Base-by-base conservation (phyloP, 2,797 vertebrate species). In the Halcyon chelicuti region DNA sequence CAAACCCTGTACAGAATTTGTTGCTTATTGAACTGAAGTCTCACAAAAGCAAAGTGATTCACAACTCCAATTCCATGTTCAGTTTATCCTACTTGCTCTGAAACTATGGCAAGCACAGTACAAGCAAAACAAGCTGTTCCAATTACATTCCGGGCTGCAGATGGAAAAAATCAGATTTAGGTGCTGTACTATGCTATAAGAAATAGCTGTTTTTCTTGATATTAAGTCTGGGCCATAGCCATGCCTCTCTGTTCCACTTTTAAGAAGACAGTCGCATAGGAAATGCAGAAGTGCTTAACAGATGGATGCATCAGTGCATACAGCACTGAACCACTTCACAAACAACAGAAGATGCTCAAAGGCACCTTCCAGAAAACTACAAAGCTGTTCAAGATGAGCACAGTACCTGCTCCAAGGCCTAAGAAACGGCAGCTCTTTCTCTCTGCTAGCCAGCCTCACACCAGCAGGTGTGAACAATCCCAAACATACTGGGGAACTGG, bases 301-400 rank as follows among this genome's bases (percentile, higher is more conserved):
- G 76, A 39, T 2, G 23, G 54, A 46, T 0, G 12, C 1, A 1
- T 21, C 74, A 42, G 37, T 25, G n/a, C 44, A 37, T 17, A 10
- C 0, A 1, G 19, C 37, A 22, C 60, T 25, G n/a, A 46, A 44
- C 25, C 0, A 0, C 40, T 42, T 58, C 61, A 23, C 51, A 35
- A 42, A 26, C 5, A 3, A 46, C 26, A 42, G 18, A 9, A 74
- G 22, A n/a, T 28, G 35, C 47, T 60, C 60, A 61, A 35, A 54
- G 31, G 35, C 62, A 29, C 16, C 35, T 46, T n/a, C 18, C 3
- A 5, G 55, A 57, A 80, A 28, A 62, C 20, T 20, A 8, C 21
- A 3, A 13, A 62, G 54, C 42, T 44, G 35, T 37, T 42, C 49
- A 13, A 13, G 12, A 20, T 39, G 31, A 25, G 37, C 35, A 47